Percentiles rank a stretch among this genome's conserved stretches.
These are phyloP conservation scores for Diaperis boleti DNA, from an alignment of 2,888 invertebrate genomes.

Conservation along the genomic window DNA sequence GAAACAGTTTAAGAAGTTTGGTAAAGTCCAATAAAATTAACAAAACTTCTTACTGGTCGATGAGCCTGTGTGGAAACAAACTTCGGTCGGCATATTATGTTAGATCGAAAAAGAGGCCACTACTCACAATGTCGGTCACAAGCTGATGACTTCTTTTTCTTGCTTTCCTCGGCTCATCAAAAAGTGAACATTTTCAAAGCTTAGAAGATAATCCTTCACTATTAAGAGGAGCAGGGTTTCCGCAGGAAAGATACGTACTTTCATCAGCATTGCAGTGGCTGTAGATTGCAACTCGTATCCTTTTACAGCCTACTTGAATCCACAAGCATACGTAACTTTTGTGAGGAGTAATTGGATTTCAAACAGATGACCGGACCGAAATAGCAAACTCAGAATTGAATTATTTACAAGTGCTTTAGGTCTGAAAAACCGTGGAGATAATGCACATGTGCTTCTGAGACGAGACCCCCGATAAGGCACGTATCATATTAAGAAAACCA, in stretches of 20 bases:
- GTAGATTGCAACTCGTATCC: constrained; percentile 30
- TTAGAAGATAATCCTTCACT: constrained; percentile 53
- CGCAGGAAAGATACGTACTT: constrained; percentile 36
- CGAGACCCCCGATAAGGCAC: constrained; percentile 33
- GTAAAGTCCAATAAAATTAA: too few relatives aligned
- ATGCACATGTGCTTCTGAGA: constrained; percentile 2
- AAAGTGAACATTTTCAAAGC: constrained; percentile 53
- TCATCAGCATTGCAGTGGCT: constrained; percentile 39
- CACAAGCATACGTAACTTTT: constrained; percentile 21
- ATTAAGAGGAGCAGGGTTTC: constrained; percentile 45
- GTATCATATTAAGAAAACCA: constrained; percentile 26
- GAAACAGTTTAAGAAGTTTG: too few relatives aligned
- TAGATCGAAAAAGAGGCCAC: too few relatives aligned
- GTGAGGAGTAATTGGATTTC: constrained; percentile 21
- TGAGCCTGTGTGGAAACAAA: too few relatives aligned
- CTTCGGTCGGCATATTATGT: too few relatives aligned
- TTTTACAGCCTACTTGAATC: constrained; percentile 27
- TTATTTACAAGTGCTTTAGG: constrained; percentile 26
- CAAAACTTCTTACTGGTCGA: too few relatives aligned
- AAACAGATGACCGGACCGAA: constrained; percentile 7
- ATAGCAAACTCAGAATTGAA: constrained; percentile 22
- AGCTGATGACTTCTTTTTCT: constrained; percentile 56
- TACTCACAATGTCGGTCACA: constrained; percentile 48
- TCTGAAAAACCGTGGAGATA: constrained; percentile 17
- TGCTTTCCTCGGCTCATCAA: constrained; percentile 53